Evolutionary conservation across 2,113 vertebrate species (phyloP), one percentile per base, ranked within the genome.

Genomic region (Barbus barbus): DNA sequence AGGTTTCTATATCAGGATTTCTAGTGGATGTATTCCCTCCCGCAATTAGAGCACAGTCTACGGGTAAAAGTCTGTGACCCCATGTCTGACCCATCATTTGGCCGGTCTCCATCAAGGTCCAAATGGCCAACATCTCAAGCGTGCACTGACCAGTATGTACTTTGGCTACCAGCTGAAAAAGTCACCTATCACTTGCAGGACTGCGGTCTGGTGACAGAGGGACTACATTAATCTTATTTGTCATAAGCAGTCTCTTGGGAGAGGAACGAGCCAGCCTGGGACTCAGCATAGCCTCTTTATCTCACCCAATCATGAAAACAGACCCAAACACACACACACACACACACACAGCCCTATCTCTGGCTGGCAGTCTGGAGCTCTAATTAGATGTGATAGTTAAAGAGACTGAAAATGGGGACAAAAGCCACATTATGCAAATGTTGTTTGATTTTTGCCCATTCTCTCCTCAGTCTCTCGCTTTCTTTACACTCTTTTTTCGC

Each of bases 351-450:
- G 56, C 85, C 83, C 91, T 92, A 92, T 93, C 92, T 93, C 90
- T 88, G 84, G 88, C 90, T 90, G 85, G 87, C 91, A 94, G 91
- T 93, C 90, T 88, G 91, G 89, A 91, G 91, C 87, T 89, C 90
- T 93, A 91, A 92, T 93, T 94, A 94, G 90, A 92, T 90, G 81
- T 90, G 86, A 87, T 89, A 92, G 90, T 90, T 90, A 92, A 91
- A 91, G 87, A 89, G 88, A 88, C 87, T 90, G 83, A 87, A 85
- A 90, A 82, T 86, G 88, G 84, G 91, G 90, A 93, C 90, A 93
- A 91, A 91, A 92, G 90, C 88, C 88, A 89, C 90, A 87, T 87
- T 91, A 92, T 93, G 93, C 91, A 94, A 92, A 93, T 92, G 89
- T 81, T 84, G 89, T 94, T 93, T 93, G 90, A 94, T 93, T 93